Conservation (phyloP, 2,888 invertebrate species). For the Andrena haemorrhoa region DNA sequence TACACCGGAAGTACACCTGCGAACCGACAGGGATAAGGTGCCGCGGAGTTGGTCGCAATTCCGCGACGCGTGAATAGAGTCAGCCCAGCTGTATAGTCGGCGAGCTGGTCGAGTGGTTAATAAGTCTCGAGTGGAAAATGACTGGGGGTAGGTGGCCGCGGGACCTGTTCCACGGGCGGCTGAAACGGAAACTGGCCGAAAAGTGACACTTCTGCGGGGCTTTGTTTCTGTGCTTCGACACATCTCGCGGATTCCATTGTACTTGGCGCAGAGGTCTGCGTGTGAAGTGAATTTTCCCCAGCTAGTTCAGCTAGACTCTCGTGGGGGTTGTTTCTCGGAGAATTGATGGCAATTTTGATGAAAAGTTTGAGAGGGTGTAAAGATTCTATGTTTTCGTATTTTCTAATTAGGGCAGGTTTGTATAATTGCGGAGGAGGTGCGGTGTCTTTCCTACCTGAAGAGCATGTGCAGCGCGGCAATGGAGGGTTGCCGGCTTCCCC, state of each 20-base stretch:
- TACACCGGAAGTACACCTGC: slow-evolving; percentile 94
- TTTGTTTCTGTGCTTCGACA: slow-evolving; percentile 33
- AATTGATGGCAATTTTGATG: background rate
- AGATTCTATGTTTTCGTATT: background rate
- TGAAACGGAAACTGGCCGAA: slow-evolving; percentile 20
- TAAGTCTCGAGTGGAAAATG: slow-evolving; percentile 54
- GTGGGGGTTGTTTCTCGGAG: background rate
- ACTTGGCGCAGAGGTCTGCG: background rate
- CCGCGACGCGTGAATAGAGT: slow-evolving; percentile 40
- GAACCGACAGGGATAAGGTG: slow-evolving; percentile 43
- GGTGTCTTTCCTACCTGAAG: slow-evolving; percentile 86
- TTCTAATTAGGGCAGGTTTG: background rate
- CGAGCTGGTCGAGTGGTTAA: slow-evolving; percentile 56
- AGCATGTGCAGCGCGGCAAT: slow-evolving; percentile 94
- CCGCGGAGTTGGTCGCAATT: slow-evolving; percentile 31
- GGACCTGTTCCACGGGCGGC: slow-evolving; percentile 14
- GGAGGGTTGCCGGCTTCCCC: slow-evolving; percentile 94
- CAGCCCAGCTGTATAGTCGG: slow-evolving; percentile 25
- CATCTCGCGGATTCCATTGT: slow-evolving; percentile 21
- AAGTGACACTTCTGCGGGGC: slow-evolving; percentile 15
- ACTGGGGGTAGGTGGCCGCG: slow-evolving; percentile 8
- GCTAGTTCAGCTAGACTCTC: background rate
- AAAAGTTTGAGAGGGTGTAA: background rate
- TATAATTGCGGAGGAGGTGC: no score
- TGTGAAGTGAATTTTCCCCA: background rate